A percentile compares a stretch with the other conserved stretches of the same genome.
These are phyloP conservation scores for Euschistus heros DNA, from an alignment of 1,140 invertebrate species.

Conservation along the genomic window DNA sequence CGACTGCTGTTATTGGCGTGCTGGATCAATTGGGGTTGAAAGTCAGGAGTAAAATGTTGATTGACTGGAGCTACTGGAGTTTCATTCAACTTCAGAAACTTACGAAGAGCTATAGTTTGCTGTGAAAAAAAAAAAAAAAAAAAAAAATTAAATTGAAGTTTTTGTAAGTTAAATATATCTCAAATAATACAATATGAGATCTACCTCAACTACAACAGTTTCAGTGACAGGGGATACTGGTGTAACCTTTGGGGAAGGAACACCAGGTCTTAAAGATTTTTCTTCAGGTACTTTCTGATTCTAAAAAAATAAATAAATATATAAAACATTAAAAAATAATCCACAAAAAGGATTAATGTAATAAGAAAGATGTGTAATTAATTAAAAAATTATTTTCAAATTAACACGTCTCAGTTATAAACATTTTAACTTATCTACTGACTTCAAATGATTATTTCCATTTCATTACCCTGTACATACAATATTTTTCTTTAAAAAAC, in stretches of 20 bases:
- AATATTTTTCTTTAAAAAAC: neutral
- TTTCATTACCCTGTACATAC: neutral
- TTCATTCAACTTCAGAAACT: neutral
- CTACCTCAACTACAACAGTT: neutral
- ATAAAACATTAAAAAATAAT: neutral
- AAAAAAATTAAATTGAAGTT: neutral
- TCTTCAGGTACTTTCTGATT: slow-evolving; percentile 6
- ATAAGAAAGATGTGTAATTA: neutral
- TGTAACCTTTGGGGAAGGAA: neutral
- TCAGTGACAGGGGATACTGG: neutral
- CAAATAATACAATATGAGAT: neutral
- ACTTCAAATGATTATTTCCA: neutral
- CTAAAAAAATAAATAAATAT: neutral
- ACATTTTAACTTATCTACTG: neutral
- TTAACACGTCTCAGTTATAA: neutral
- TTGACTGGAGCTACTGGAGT: neutral
- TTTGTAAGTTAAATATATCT: neutral
- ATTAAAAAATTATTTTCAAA: neutral
- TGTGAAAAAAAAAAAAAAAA: neutral
- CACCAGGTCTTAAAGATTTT: neutral
- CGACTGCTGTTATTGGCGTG: neutral
- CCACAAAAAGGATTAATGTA: neutral
- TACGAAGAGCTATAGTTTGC: slow-evolving; percentile 7
- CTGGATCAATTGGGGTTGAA: neutral
- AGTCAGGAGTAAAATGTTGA: neutral